Evolutionary conservation across 2,888 invertebrate genomes (phyloP).

Genomic region (Caenorhabditis imperialis): DNA sequence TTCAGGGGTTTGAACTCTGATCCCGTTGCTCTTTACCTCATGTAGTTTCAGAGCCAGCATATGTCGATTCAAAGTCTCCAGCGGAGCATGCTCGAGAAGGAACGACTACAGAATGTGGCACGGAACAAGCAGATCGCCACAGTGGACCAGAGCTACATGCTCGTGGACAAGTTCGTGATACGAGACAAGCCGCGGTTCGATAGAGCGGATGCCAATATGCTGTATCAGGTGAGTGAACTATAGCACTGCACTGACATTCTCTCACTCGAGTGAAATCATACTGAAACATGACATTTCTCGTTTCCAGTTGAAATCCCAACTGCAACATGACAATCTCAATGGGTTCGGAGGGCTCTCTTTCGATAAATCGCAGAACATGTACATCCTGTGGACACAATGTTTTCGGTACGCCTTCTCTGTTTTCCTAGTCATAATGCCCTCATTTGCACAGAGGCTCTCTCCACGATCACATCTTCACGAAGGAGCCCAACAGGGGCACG

Average conservation of each 20-base stretch:
- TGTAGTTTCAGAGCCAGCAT: constrained; percentile 59
- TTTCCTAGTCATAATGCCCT: no score
- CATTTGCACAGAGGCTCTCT: constrained; percentile 69
- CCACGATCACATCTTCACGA: constrained; percentile 62
- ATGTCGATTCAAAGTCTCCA: constrained; percentile 71
- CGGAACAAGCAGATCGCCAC: constrained; percentile 60
- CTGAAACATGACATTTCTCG: neutral
- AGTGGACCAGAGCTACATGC: constrained; percentile 67
- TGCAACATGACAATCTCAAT: constrained; percentile 75
- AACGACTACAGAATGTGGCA: constrained; percentile 10
- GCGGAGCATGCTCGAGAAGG: constrained; percentile 55
- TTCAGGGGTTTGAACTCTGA: constrained; percentile 14
- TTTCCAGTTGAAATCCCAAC: constrained; percentile 69
- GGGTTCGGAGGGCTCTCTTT: constrained; percentile 71
- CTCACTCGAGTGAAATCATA: neutral
- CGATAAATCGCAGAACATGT: constrained; percentile 64
- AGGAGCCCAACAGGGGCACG: constrained; percentile 22
- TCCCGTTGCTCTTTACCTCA: neutral
- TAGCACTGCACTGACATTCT: neutral
- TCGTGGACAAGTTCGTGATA: constrained; percentile 67
- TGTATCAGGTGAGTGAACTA: constrained; percentile 62
- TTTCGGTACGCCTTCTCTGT: constrained; percentile 49
- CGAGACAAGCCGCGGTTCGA: constrained; percentile 72
- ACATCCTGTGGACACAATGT: constrained; percentile 64
- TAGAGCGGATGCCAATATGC: constrained; percentile 62